Evolutionary conservation across 2,888 invertebrate genomes (phyloP).

Genomic region (Rotaria macrura): DNA sequence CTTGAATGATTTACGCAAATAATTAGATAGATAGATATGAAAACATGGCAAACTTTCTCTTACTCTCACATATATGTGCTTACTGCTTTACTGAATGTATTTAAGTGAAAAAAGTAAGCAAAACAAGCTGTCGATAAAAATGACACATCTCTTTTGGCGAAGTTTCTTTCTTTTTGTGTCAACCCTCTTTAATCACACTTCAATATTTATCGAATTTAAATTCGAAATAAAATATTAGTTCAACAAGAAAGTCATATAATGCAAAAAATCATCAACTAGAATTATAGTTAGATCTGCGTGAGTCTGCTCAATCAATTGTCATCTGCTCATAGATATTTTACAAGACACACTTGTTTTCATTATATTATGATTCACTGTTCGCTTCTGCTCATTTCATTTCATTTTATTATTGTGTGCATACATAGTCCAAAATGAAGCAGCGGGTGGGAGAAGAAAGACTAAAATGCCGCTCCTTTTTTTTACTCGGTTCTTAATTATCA

Average conservation of each 20-base stretch:
- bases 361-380: background rate
- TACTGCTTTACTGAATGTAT: background rate
- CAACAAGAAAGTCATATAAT: too few species aligned
- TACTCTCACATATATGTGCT: background rate
- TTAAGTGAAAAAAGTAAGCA: background rate
- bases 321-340: background rate
- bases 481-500: background rate
- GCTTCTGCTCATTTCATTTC: background rate
- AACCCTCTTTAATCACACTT: background rate
- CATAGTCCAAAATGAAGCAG: background rate
- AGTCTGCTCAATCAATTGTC: background rate
- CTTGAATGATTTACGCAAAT: background rate
- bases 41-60: background rate
- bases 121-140: background rate
- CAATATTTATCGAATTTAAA: background rate
- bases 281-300: too few species aligned
- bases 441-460: slow-evolving; percentile 1
- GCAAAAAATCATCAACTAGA: too few species aligned
- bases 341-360: background rate
- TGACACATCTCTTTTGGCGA: background rate
- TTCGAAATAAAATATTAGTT: background rate
- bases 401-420: background rate
- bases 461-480: background rate
- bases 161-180: background rate
- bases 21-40: background rate